A percentile compares a stretch with the other conserved stretches of the same genome.
Evolutionary conservation across 2,113 vertebrate genomes (phyloP).

Genomic region (Mesoclemmys tuberculata): DNA sequence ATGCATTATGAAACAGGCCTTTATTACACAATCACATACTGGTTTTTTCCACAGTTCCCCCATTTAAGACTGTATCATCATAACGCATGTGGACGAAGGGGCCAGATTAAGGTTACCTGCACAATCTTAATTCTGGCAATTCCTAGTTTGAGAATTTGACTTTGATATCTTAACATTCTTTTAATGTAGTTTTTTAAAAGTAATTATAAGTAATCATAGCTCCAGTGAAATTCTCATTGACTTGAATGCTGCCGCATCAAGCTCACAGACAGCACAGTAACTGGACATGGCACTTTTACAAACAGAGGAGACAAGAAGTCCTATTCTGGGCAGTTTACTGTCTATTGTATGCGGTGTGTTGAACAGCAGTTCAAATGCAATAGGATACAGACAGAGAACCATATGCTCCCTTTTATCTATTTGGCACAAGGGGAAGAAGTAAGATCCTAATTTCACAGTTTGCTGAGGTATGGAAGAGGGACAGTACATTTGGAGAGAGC

Average conservation of each 20-base stretch:
- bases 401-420: not conserved
- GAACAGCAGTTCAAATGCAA: not conserved
- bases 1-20: not conserved
- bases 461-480: not conserved
- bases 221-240: not conserved
- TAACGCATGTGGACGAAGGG: rapidly evolving
- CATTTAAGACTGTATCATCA: not conserved
- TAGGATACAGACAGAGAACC: not conserved
- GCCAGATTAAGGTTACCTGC: too few species aligned
- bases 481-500: not conserved
- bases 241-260: not conserved
- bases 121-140: not conserved
- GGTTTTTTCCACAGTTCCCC: not conserved
- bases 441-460: not conserved
- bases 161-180: not conserved
- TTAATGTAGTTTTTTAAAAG: not conserved
- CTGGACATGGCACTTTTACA: not conserved
- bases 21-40: not conserved
- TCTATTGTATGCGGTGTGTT: not conserved
- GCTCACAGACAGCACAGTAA: not conserved
- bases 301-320: not conserved
- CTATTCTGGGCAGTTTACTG: not conserved
- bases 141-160: not conserved
- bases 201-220: not conserved
- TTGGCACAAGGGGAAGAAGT: rapidly evolving